These are phyloP conservation scores for Tachina lurida DNA, from an alignment of 2,888 invertebrate genomes.

Conservation along the genomic window DNA sequence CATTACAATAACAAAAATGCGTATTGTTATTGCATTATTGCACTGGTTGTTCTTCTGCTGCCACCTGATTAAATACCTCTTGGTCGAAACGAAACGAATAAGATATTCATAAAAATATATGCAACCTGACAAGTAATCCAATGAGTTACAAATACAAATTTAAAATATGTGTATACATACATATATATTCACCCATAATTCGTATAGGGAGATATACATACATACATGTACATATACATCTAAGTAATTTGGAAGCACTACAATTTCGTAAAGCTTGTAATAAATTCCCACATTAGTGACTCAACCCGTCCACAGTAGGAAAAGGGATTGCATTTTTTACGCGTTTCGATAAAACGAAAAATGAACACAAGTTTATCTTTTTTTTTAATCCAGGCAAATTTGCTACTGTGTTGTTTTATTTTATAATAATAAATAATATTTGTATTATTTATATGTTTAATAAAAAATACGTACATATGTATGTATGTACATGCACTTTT, in stretches of 20 bases:
- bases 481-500: conserved; percentile 44
- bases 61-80: no score
- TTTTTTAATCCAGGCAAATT: conserved; percentile 44
- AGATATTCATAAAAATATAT: neutral
- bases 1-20: no score
- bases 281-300: neutral
- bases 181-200: neutral
- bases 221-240: neutral
- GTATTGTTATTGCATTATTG: no score
- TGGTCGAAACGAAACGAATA: no score
- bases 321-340: no score
- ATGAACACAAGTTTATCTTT: neutral
- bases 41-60: no score
- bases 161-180: no score
- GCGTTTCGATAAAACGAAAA: neutral
- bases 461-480: conserved; percentile 50
- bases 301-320: neutral
- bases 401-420: conserved; percentile 54
- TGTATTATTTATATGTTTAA: conserved; percentile 36
- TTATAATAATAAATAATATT: conserved; percentile 37
- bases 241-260: neutral
- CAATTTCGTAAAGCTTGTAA: neutral
- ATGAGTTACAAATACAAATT: conserved; percentile 23
- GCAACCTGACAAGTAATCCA: neutral
- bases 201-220: neutral